Evolutionary conservation across 2,797 vertebrate species (phyloP), one percentile per base, ranked within the genome.

Genomic region (Alosa sapidissima): DNA sequence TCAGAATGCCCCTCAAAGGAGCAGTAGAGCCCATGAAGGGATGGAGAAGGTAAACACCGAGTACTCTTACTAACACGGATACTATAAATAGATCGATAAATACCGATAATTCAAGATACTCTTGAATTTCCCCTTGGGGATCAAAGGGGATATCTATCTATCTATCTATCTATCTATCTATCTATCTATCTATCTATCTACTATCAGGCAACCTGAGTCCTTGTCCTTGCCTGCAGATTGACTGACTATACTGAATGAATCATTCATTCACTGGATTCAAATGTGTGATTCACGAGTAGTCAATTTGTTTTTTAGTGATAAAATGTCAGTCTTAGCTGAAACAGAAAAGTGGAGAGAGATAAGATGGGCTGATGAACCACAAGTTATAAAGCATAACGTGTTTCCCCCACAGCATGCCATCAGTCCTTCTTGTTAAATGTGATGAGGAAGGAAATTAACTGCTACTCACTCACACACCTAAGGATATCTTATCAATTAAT

Each of bases 1-100:
- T 94, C 83, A 90, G 88, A 88, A 93, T 91, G 86, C 94, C 94
- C 19, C 92, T 95, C 87, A 97, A 94, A 93, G 95, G 92, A 89
- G 91, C 91, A 0, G 91, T 93, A 89, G 93, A 95, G 82, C 98
- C 98, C 0, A 92, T 99, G 89, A 93, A 87, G 21, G 97, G 96
- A 86, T 99, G 98, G 98, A 97, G 96, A 94, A 96, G 97, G 98
- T 99, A 96, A 95, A 83, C 54, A 48, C 13, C 11, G 28, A n/a
- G 41, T 14, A 2, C 5, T 45, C 45, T 36, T 65, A 47, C 33
- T 33, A 10, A 75, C n/a, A 75, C 33, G 75, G 1, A 16, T 19
- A 16, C 68, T 28, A 28, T 28, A 28, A 28, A 28, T 28, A 28
- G 28, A 28, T 28, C 28, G 28, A 28, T 28, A 28, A 28, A 28